Evolutionary conservation across 1,140 invertebrate genomes (phyloP), one percentile per base, ranked within the genome.

Genomic region (Rhagoletis zephyria): DNA sequence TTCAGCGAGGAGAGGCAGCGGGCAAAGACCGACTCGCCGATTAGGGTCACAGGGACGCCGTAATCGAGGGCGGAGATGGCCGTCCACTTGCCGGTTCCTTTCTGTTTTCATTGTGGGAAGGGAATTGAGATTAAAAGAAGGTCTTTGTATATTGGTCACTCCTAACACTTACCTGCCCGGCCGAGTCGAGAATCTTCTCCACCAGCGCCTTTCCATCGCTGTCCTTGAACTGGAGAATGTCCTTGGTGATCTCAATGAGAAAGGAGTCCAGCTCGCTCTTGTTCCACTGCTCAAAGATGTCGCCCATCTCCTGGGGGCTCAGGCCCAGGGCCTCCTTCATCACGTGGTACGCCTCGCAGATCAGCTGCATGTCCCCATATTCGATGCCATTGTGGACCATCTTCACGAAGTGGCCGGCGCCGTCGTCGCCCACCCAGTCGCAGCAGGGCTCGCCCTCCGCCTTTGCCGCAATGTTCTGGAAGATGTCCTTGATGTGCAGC

Each of bases 11-110:
- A 99, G 3, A 99, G 94, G 92, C 98, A 99, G 67, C 99, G 95
- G 4, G 98, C 97, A 94, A 99, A 99, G 1, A 99, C 99, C 7
- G 98, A 97, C 94, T 99, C 98, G 30, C 97, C 98, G 89, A 99
- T 99, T 85, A 99, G 95, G 48, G 99, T 99, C 3, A 99, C 98
- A 0, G 99, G 99, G 16, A 98, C 96, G 30, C 98, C 99, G 91
- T 98, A 99, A 88, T 99, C 98, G 12, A 99, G 94, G 0, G 98
- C 98, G 30, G 98, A 95, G 89, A 99, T 99, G 4, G 97, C 98
- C 0, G 99, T 99, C 99, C 99, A 99, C 93, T 99, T 99, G 63
- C 99, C 99, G 0, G 99, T 99, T 86, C 99, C 99, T 93, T 99
- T 99, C n/a, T n/a, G n/a, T n/a, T n/a, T n/a, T n/a, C n/a, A n/a